Base-by-base conservation (phyloP, 2,888 invertebrate species). In the Parapristionchus giblindavisi region DNA sequence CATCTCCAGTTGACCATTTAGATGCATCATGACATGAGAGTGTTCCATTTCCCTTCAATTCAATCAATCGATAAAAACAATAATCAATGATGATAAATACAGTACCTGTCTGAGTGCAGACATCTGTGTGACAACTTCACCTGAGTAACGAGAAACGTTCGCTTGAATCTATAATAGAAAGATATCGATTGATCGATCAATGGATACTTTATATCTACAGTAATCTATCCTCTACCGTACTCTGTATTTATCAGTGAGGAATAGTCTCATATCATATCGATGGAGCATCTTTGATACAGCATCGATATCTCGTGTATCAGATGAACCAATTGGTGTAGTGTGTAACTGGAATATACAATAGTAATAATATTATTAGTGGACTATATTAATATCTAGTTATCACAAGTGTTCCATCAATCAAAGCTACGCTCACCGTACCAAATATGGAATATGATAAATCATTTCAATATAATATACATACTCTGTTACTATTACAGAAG, bases 401-500 rank as follows among this genome's bases (percentile, higher is more conserved):
- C n/a, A n/a, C n/a, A n/a, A n/a, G n/a, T n/a, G n/a, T n/a, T n/a
- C n/a, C n/a, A n/a, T n/a, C n/a, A n/a, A n/a, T n/a, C n/a, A n/a
- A n/a, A n/a, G n/a, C n/a, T n/a, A n/a, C n/a, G n/a, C n/a, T n/a
- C n/a, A n/a, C n/a, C n/a, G n/a, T n/a, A n/a, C n/a, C n/a, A n/a
- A n/a, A 21, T 48, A 11, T 54, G 6, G 56, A 8, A 54, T n/a
- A 6, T 24, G 56, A 54, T 24, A 6, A 17, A 17, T 24, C 27
- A n/a, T n/a, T 17, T 6, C 6, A n/a, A 6, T 54, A 17, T n/a
- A 17, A n/a, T 43, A 43, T 43, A 27, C 66, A 58, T n/a, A 75
- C 77, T 17, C 54, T 71, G 58, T 27, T 60, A 29, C 65, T 74
- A 32, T 68, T 51, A 51, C 74, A 74, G 40, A 81, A 73, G 54